phyloP scores from a whole-genome alignment of 2,797 vertebrate species.

The Erethizon dorsatum region DNA sequence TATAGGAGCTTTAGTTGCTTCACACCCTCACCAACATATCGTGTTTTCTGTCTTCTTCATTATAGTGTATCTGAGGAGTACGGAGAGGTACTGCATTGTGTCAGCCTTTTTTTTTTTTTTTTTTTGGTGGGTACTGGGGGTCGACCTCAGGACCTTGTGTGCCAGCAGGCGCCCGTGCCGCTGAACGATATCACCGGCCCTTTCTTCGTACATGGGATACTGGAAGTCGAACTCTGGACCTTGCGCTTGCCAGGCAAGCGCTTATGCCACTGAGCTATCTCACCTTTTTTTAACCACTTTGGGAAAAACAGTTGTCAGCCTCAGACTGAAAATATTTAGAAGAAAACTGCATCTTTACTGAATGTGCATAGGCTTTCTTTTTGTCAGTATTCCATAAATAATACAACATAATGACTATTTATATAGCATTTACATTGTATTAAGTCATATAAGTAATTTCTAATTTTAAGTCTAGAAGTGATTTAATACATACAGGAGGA shows the following conservation, averaged over 20 bases:
- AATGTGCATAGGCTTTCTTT: background rate
- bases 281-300: background rate
- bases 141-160: too few relatives aligned
- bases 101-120: background rate
- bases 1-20: background rate
- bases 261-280: too few relatives aligned
- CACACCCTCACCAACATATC: background rate
- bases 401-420: background rate
- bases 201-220: too few relatives aligned
- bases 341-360: background rate
- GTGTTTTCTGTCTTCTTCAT: background rate
- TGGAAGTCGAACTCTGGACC: too few relatives aligned
- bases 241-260: too few relatives aligned
- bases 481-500: background rate
- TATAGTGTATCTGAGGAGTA: background rate
- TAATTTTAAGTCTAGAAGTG: background rate
- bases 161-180: too few relatives aligned
- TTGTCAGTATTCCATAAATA: background rate
- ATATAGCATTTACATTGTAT: background rate
- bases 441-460: background rate
- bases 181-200: too few relatives aligned
- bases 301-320: background rate
- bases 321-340: background rate
- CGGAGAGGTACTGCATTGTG: background rate
- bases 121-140: too few relatives aligned